These are phyloP conservation scores for Cassiopea andromeda DNA, from an alignment of 30 jellyfish, hydroid and myxozoan species.

Conservation along the genomic window DNA sequence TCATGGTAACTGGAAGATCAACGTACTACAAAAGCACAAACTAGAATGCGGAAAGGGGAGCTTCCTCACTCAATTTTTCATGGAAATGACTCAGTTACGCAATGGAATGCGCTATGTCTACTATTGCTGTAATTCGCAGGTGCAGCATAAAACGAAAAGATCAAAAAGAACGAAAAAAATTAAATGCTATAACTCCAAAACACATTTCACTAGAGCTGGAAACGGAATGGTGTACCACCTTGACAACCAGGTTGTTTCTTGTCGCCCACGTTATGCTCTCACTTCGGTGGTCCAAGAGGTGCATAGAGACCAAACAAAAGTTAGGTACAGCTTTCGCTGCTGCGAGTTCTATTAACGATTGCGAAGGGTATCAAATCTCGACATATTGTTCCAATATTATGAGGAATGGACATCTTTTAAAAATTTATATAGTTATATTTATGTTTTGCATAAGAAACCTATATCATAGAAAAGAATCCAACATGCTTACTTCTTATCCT, in stretches of 20 bases:
- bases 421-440: no score
- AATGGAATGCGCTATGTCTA: neutral
- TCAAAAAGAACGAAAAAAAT: neutral
- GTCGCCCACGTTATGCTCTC: neutral
- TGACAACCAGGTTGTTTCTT: neutral
- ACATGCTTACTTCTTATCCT: no score
- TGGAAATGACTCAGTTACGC: neutral
- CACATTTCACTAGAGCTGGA: neutral
- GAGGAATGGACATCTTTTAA: no score
- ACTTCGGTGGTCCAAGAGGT: neutral
- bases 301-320: neutral
- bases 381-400: no score
- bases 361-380: neutral
- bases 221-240: conserved; percentile 10
- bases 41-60: conserved; percentile 8
- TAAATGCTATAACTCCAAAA: neutral
- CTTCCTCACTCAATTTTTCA: neutral
- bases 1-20: neutral
- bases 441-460: no score
- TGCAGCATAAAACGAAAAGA: neutral
- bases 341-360: neutral
- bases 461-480: no score
- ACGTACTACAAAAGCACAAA: neutral
- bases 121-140: neutral
- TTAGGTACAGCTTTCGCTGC: conserved; percentile 6